A percentile compares a stretch with the other conserved stretches of the same genome.
Conservation (phyloP, 92 coral and sea anemone species). For the Epizoanthus scotinus region DNA sequence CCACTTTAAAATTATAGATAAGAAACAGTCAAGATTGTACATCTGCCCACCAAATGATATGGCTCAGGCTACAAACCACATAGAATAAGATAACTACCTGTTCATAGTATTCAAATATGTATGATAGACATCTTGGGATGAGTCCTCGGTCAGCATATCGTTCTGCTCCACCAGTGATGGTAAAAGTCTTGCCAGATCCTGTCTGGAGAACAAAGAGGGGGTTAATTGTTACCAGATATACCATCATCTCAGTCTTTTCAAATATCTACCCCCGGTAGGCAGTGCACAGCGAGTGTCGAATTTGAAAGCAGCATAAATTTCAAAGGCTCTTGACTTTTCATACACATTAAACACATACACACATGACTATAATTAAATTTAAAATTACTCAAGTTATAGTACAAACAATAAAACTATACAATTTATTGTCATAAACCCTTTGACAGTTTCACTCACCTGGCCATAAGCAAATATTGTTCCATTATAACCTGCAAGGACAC, state of each 20-base stretch:
- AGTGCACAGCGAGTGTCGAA: no score
- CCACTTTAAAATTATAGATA: no score
- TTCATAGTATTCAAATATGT: conserved; percentile 93
- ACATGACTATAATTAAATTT: no score
- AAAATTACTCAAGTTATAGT: no score
- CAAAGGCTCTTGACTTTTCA: no score
- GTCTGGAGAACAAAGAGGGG: conserved; percentile 57
- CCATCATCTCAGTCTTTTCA: background rate
- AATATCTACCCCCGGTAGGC: no score
- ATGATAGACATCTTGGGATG: conserved; percentile 93
- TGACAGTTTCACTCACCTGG: conserved; percentile 60
- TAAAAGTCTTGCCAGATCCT: conserved; percentile 97
- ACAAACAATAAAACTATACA: no score
- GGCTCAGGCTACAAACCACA: background rate
- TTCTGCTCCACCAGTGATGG: conserved; percentile 99
- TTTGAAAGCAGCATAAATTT: no score
- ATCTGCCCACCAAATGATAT: no score
- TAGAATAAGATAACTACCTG: conserved; percentile 46
- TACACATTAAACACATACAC: no score
- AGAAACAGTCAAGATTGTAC: no score
- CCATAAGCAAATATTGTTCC: conserved; percentile 99
- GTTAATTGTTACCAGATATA: background rate
- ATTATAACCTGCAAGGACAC: conserved; percentile 95
- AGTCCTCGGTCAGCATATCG: conserved; percentile 91
- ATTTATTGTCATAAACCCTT: no score